Evolutionary conservation across 2,113 vertebrate genomes (phyloP).

Genomic region (Eidolon helvum): DNA sequence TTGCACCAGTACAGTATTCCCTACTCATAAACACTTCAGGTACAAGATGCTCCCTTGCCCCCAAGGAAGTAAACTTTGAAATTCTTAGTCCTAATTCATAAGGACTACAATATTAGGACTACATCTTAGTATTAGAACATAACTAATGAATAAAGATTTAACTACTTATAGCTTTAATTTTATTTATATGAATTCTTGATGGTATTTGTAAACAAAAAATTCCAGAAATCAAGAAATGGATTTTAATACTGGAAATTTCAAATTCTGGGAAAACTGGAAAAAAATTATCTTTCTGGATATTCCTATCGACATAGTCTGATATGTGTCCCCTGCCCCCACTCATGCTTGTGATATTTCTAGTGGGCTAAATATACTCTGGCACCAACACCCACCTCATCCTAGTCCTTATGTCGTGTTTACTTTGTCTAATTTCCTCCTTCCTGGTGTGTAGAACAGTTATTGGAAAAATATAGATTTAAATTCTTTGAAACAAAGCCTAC

Average conservation of each 20-base stretch:
- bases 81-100: background rate
- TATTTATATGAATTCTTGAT: background rate
- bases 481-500: background rate
- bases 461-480: background rate
- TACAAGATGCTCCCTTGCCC: background rate
- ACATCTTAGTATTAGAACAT: background rate
- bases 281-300: background rate
- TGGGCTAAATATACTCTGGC: background rate
- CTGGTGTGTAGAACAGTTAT: background rate
- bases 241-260: background rate
- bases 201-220: background rate
- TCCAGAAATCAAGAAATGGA: background rate
- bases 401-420: background rate
- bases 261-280: background rate
- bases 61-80: background rate
- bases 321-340: background rate
- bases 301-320: background rate
- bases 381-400: background rate
- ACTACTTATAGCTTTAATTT: background rate
- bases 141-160: background rate
- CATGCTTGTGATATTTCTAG: background rate
- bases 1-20: background rate
- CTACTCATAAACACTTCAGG: background rate
- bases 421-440: background rate
- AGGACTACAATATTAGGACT: background rate